phyloP scores from a whole-genome alignment of 2,888 invertebrate genomes.

The Lasioglossum calceatum region DNA sequence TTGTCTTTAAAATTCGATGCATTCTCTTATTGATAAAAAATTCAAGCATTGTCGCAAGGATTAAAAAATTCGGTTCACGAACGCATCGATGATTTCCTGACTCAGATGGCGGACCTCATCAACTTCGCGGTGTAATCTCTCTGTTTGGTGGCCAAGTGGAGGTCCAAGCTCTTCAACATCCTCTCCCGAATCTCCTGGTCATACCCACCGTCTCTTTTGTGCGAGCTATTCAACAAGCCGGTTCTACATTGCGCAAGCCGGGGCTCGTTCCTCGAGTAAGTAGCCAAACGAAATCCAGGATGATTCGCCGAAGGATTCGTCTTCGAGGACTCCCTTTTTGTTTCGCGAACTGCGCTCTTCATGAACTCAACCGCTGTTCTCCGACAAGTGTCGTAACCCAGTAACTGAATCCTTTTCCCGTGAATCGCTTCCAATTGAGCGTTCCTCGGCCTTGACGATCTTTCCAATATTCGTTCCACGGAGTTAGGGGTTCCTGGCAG shows the following conservation, averaged over 20 bases:
- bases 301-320: conserved; percentile 34
- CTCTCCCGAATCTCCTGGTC: conserved; percentile 76
- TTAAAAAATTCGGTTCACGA: neutral
- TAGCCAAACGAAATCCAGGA: conserved; percentile 52
- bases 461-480: conserved; percentile 71
- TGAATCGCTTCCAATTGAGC: conserved; percentile 73
- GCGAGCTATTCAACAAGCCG: conserved; percentile 44
- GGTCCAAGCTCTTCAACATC: conserved; percentile 79
- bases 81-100: neutral
- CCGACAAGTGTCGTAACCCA: conserved; percentile 81
- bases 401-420: conserved; percentile 76
- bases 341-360: conserved; percentile 72
- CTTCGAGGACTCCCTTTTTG: conserved; percentile 33
- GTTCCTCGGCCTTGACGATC: conserved; percentile 67
- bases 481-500: conserved; percentile 78
- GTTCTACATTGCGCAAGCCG: conserved; percentile 52
- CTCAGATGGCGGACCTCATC: conserved; percentile 72
- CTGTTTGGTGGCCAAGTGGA: conserved; percentile 80
- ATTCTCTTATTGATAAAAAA: neutral
- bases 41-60: neutral
- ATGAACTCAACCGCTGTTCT: conserved; percentile 78
- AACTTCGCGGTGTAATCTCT: conserved; percentile 80
- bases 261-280: conserved; percentile 63
- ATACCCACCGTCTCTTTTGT: conserved; percentile 10
- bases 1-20: too few species aligned